Evolutionary conservation across 2,797 vertebrate genomes (phyloP).

Genomic region (Muscicapa striata): DNA sequence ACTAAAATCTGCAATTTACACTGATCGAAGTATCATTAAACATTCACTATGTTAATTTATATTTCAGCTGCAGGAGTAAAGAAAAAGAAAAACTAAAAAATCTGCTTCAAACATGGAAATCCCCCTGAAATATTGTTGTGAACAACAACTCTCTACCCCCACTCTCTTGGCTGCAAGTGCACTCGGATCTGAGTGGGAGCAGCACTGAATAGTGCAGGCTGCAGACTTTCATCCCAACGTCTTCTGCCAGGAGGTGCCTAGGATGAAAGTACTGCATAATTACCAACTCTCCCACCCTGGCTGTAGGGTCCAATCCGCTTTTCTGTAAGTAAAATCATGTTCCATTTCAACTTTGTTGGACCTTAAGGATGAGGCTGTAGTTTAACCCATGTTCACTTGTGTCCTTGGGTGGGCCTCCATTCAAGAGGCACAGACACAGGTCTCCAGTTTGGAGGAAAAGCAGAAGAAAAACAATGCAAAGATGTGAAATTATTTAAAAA

Average conservation of each 20-base stretch:
- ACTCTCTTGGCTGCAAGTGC: background rate
- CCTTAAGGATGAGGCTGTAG: rapidly evolving
- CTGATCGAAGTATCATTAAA: background rate
- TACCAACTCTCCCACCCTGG: background rate
- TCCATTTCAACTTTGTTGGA: background rate
- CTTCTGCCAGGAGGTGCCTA: background rate
- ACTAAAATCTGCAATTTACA: background rate
- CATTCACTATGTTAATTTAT: background rate
- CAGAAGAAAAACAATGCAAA: background rate
- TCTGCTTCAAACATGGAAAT: background rate
- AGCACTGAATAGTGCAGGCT: background rate
- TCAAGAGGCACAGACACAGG: background rate
- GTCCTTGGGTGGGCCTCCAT: background rate
- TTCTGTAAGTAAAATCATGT: background rate
- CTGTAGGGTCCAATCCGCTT: background rate
- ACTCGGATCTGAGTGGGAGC: background rate
- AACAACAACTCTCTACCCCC: background rate
- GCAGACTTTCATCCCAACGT: background rate
- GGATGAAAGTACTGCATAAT: background rate
- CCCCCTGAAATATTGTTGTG: background rate
- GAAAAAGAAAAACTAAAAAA: background rate
- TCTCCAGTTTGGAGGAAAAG: background rate
- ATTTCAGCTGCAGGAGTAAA: background rate
- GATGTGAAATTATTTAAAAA: background rate
- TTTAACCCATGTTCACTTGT: background rate